Percentiles rank a stretch among this genome's conserved stretches.
phyloP scores from a whole-genome alignment of 2,797 vertebrate genomes.

The Glyptemys insculpta region DNA sequence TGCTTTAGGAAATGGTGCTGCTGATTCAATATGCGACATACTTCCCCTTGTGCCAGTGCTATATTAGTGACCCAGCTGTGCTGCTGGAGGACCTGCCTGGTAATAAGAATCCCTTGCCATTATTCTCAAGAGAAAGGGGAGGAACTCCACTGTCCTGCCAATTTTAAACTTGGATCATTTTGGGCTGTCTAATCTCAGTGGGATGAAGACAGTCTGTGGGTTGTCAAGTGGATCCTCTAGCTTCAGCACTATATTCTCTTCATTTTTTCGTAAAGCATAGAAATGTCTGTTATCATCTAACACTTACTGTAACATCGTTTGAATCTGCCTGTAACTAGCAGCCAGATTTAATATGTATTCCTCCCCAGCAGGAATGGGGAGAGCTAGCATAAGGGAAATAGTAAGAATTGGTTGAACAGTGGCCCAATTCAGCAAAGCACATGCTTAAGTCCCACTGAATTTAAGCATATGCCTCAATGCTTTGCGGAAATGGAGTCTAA shows the following conservation, averaged over 20 bases:
- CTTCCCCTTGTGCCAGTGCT: neutral
- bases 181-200: accelerated
- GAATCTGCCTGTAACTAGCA: slow-evolving; percentile 16
- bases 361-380: accelerated
- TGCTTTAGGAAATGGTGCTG: neutral
- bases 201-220: neutral
- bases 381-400: accelerated
- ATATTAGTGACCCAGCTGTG: neutral
- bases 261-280: neutral
- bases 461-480: neutral
- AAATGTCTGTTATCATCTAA: neutral
- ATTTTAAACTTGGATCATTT: neutral
- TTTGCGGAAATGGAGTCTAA: neutral
- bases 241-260: neutral
- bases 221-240: neutral
- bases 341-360: neutral
- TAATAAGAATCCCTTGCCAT: neutral
- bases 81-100: accelerated
- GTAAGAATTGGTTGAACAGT: neutral
- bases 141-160: neutral
- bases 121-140: neutral
- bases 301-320: neutral
- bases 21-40: no score
- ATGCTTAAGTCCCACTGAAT: neutral
- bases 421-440: neutral